Evolutionary conservation across 1,140 invertebrate species (phyloP).

Genomic region (Anastrepha obliqua): DNA sequence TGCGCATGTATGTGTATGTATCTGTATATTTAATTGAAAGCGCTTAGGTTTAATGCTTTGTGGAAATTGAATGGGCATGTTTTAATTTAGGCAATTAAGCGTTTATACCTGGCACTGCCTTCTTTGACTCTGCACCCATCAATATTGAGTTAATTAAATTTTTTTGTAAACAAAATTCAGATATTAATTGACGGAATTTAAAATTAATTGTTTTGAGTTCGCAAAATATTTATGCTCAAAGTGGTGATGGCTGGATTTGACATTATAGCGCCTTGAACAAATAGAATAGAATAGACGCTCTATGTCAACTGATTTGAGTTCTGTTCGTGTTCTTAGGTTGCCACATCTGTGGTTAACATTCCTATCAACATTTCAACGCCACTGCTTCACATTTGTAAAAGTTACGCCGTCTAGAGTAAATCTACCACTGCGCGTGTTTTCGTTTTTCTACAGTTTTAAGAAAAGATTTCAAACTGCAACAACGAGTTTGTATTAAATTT

Average conservation of each 20-base stretch:
- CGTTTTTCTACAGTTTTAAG: no score
- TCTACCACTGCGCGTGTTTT: no score
- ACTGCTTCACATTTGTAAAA: no score
- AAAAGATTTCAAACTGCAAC: no score
- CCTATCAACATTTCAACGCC: no score
- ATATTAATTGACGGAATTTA: background rate
- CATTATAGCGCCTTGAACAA: background rate
- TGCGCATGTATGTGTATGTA: background rate
- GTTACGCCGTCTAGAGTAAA: no score
- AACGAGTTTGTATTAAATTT: no score
- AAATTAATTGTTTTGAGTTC: conserved; percentile 23
- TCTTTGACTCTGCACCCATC: background rate
- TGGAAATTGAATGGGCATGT: background rate
- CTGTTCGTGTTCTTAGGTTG: no score
- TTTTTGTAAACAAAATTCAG: background rate
- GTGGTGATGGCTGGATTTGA: background rate
- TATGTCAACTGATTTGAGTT: no score
- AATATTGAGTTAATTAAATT: conserved; percentile 10
- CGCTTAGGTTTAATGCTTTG: conserved; percentile 21
- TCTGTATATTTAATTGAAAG: conserved; percentile 7
- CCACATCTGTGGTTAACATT: no score
- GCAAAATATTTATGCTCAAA: background rate
- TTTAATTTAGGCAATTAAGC: conserved; percentile 42
- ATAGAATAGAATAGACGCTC: no score
- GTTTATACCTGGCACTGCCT: background rate